A percentile compares a stretch with the other conserved stretches of the same genome.
These are phyloP conservation scores for Diadegma fenestrale DNA, from an alignment of 2,888 invertebrate species.

Conservation along the genomic window DNA sequence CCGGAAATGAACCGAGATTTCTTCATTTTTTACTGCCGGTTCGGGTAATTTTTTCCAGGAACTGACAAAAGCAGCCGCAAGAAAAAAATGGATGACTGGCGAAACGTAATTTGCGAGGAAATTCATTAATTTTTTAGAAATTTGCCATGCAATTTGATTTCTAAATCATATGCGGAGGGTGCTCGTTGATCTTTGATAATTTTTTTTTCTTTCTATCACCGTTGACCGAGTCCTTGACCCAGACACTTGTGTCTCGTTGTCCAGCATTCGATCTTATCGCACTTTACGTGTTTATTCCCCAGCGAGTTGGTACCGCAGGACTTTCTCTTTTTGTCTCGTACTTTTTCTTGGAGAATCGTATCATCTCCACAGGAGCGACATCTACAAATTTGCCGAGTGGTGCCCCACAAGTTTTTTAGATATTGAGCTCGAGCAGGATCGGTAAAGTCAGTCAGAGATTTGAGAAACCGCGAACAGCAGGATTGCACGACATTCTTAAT, in stretches of 20 bases:
- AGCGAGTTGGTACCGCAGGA: not conserved
- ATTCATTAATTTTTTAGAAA: not conserved
- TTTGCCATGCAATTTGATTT: not conserved
- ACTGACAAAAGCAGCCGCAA: not conserved
- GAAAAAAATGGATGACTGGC: not conserved
- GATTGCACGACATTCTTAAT: not conserved
- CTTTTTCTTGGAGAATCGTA: constrained; percentile 34
- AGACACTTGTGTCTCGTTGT: constrained; percentile 47
- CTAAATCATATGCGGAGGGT: not conserved
- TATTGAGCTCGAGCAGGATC: constrained; percentile 27
- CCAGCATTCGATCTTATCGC: constrained; percentile 43
- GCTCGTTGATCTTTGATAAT: not conserved
- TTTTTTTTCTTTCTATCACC: constrained; percentile 23
- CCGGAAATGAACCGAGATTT: not conserved
- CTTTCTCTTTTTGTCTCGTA: not conserved
- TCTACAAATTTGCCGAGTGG: constrained; percentile 52
- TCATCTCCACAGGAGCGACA: constrained; percentile 57
- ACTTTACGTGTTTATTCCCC: constrained; percentile 20
- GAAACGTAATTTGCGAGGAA: not conserved
- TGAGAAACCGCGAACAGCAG: constrained; percentile 15
- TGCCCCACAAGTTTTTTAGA: constrained; percentile 4
- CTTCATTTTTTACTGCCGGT: not conserved
- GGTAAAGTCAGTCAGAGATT: constrained; percentile 57
- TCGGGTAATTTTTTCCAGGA: not conserved
- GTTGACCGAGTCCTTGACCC: constrained; percentile 74